Base-by-base conservation (phyloP, 2,888 invertebrate genomes). In the Clanis bilineata region DNA sequence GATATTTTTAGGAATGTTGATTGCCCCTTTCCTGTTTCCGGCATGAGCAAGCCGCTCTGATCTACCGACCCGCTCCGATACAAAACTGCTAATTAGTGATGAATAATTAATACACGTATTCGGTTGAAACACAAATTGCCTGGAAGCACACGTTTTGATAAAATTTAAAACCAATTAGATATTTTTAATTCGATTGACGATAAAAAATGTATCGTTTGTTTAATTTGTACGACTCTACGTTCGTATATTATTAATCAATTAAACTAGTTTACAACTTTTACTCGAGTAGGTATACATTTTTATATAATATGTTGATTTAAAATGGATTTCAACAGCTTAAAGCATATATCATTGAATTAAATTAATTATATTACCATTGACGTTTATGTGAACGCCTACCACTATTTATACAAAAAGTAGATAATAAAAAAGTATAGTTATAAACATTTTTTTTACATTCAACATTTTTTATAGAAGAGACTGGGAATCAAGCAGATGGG, bases 1-100 rank as follows among this genome's bases (percentile, higher is more conserved):
- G 85, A 88, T 92, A 92, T 92, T 91, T 92, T 90, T 92, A 90
- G 90, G 86, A 85, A 88, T 87, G 91, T 90, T 91, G 92, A 91
- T 92, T 90, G 85, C 88, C 72, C 76, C 77, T 86, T 92, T 92
- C 92, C 92, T 88, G 91, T 91, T 88, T 92, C 92, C 92, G 89
- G 85, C 83, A 81, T 71, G 71, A 69, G 68, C 72, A 66, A 67
- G 63, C 66, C 75, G 82, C 87, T 87, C 75, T 87, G 88, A 88
- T 89, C 83, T 82, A 77, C 83, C 85, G 83, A 72, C 68, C 76
- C 66, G 69, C 72, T 75, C 75, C 77, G 80, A 80, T 84, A 83
- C 81, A 79, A 75, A 82, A 79, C 85, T 84, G 79, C 80, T 88
- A 90, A 90, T 90, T 87, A 88, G 83, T 80, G 80, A 85, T 82